Conservation (phyloP, 2,888 invertebrate genomes). For the Noctua fimbriata region DNA sequence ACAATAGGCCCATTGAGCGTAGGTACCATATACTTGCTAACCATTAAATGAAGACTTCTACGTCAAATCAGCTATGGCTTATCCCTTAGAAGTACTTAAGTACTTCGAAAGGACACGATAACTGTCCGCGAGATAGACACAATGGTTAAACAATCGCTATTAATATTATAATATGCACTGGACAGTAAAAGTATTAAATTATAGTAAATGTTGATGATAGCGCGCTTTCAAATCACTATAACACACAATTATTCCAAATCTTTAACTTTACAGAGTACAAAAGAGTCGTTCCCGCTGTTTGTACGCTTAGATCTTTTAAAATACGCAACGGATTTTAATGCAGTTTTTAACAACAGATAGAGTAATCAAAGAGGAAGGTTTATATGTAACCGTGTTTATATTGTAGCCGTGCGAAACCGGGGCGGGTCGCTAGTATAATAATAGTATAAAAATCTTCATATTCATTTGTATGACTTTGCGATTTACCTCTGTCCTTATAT, state of each 20-base stretch:
- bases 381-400: too few species aligned
- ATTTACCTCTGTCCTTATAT: not conserved
- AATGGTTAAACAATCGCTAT: conserved; percentile 9
- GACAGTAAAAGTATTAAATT: not conserved
- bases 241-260: too few species aligned
- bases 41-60: not conserved
- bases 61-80: not conserved
- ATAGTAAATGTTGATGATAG: too few species aligned
- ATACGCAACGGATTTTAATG: too few species aligned
- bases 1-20: conserved; percentile 31
- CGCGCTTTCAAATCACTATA: too few species aligned
- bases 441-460: not conserved
- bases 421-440: too few species aligned
- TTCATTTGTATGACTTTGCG: conserved; percentile 3
- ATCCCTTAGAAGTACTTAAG: not conserved
- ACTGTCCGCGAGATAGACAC: not conserved
- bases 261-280: too few species aligned
- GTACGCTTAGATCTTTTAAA: too few species aligned
- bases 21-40: not conserved
- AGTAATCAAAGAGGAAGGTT: too few species aligned
- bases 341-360: too few species aligned
- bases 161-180: not conserved
- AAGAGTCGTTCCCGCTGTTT: too few species aligned
- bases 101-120: conserved; percentile 5
- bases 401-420: too few species aligned